Evolutionary conservation across 2,113 vertebrate genomes (phyloP).

Genomic region (Poeciliopsis prolifica): DNA sequence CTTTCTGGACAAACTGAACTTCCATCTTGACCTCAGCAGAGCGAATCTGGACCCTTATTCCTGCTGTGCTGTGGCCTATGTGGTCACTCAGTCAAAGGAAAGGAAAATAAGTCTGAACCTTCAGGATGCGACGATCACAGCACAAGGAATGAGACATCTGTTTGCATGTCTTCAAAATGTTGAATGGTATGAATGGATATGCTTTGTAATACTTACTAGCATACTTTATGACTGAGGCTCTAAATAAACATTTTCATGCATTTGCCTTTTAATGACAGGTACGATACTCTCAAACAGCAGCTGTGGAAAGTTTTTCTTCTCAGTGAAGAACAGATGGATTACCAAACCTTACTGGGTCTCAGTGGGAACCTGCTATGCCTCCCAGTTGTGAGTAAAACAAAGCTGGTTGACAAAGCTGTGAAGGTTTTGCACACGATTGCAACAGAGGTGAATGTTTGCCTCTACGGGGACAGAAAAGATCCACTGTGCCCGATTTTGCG

Average conservation of each 20-base stretch:
- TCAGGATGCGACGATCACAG: background rate
- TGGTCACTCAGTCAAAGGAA: conserved; percentile 32
- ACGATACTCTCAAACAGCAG: conserved; percentile 17
- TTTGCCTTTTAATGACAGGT: background rate
- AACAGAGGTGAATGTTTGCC: conserved; percentile 10
- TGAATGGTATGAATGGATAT: conserved; percentile 17
- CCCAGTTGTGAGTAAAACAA: conserved; percentile 7
- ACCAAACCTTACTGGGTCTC: background rate
- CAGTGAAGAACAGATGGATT: conserved; percentile 10
- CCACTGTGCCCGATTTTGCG: background rate
- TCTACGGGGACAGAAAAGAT: conserved; percentile 21
- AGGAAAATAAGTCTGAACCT: background rate
- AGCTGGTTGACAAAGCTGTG: conserved; percentile 24
- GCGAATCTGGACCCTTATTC: background rate
- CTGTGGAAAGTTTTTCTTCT: conserved; percentile 30
- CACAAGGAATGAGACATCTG: conserved; percentile 25
- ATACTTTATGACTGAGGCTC: background rate
- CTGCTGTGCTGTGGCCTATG: conserved; percentile 40
- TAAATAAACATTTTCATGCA: background rate
- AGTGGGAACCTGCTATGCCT: conserved; percentile 27
- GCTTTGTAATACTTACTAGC: background rate
- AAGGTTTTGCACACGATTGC: background rate
- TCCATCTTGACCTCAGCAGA: conserved; percentile 15
- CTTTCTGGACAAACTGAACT: conserved; percentile 23
- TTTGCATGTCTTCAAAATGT: conserved; percentile 14